Conservation (phyloP, 2,113 vertebrate genomes). For the Callipepla californica region DNA sequence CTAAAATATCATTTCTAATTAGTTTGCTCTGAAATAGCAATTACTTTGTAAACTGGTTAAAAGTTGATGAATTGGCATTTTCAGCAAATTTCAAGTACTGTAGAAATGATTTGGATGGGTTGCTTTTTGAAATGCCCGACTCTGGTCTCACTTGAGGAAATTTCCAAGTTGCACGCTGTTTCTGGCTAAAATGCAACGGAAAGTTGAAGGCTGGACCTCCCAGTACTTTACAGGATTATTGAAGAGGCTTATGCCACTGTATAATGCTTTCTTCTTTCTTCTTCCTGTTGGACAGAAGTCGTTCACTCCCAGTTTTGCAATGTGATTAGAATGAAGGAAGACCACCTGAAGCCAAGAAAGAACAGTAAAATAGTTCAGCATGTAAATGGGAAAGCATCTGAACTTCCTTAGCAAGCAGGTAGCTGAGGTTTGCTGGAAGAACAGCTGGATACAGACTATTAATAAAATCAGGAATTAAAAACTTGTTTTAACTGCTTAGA, state of each 20-base stretch:
- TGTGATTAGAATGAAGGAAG: constrained; percentile 94
- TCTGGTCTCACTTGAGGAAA: constrained; percentile 81
- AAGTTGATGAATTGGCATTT: not conserved
- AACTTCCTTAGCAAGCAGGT: not conserved
- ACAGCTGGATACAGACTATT: not conserved
- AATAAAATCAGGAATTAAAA: not conserved
- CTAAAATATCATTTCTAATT: not conserved
- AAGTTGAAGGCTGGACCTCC: constrained; percentile 92
- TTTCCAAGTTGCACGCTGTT: constrained; percentile 93
- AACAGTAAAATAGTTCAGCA: not conserved
- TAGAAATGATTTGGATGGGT: constrained; percentile 24
- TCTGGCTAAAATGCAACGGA: constrained; percentile 90
- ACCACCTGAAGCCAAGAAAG: constrained; percentile 82
- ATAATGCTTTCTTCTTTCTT: constrained; percentile 87
- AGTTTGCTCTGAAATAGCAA: constrained; percentile 18
- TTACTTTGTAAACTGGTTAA: constrained; percentile 65
- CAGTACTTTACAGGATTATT: constrained; percentile 94
- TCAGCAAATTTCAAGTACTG: constrained; percentile 78
- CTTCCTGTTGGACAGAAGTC: constrained; percentile 89
- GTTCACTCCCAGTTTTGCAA: constrained; percentile 89
- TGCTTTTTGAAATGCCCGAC: not conserved
- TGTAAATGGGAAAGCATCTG: not conserved
- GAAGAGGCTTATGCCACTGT: constrained; percentile 94
- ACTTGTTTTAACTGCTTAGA: not conserved
- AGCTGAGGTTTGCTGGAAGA: not conserved